phyloP scores from a whole-genome alignment of 2,113 vertebrate genomes.

The Pipra filicauda region DNA sequence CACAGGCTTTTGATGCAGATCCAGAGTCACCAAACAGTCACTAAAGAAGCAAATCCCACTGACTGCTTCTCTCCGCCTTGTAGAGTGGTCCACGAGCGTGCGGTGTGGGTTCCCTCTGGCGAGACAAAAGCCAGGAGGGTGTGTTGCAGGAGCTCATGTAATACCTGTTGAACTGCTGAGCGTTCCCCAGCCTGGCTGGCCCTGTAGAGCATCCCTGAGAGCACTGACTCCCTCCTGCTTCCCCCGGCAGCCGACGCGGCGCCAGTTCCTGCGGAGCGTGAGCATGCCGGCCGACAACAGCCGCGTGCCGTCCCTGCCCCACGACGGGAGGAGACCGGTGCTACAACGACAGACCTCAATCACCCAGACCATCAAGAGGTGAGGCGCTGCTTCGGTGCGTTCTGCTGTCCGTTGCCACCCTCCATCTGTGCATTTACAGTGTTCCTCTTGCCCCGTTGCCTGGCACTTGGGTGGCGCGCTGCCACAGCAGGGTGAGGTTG shows the following conservation, averaged over 20 bases:
- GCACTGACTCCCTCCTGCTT: neutral
- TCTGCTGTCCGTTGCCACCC: neutral
- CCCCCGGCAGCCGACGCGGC: slow-evolving; percentile 78
- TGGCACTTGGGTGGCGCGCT: neutral
- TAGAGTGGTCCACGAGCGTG: neutral
- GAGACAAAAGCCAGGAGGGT: neutral
- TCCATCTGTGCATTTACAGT: accelerated
- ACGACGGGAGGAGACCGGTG: slow-evolving; percentile 76
- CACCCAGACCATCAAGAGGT: slow-evolving; percentile 98
- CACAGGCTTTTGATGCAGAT: neutral
- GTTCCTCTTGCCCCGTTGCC: neutral
- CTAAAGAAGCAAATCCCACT: neutral
- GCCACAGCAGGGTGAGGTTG: neutral
- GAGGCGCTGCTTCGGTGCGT: neutral
- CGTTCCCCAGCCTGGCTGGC: neutral
- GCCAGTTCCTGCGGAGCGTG: slow-evolving; percentile 90
- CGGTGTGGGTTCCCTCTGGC: neutral
- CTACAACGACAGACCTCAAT: slow-evolving; percentile 94
- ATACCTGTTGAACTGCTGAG: accelerated
- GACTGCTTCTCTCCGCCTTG: neutral
- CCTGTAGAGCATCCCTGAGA: neutral
- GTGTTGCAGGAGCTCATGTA: neutral
- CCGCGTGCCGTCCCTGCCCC: slow-evolving; percentile 80
- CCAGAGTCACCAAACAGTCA: neutral
- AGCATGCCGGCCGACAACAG: slow-evolving; percentile 92